phyloP scores from a whole-genome alignment of 2,113 vertebrate genomes.

The Channa argus region DNA sequence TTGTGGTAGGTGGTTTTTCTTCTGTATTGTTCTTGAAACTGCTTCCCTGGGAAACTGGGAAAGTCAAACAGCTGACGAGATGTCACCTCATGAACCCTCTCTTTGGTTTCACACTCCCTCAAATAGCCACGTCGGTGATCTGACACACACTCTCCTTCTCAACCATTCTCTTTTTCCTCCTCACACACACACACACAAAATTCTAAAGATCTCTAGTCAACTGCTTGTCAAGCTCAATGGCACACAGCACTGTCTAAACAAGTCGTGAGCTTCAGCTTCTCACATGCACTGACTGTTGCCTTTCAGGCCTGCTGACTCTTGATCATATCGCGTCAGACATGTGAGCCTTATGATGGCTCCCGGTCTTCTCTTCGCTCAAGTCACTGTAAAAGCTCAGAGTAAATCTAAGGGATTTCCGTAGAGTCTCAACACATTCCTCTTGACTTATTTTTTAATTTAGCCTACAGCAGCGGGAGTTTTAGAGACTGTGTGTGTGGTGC shows the following conservation, averaged over 20 bases:
- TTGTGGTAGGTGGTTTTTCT: slow-evolving; percentile 60
- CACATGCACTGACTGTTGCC: slow-evolving; percentile 42
- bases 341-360: slow-evolving; percentile 33
- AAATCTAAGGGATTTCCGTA: slow-evolving; percentile 49
- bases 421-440: slow-evolving; percentile 51
- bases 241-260: slow-evolving; percentile 66
- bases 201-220: slow-evolving; percentile 62
- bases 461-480: slow-evolving; percentile 39
- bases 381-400: slow-evolving; percentile 23
- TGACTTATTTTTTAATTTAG: slow-evolving; percentile 47
- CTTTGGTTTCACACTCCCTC: slow-evolving; percentile 67
- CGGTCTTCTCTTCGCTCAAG: slow-evolving; percentile 15
- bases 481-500: slow-evolving; percentile 60
- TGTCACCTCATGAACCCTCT: slow-evolving; percentile 76
- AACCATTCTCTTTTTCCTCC: slow-evolving; percentile 45
- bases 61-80: slow-evolving; percentile 82
- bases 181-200: slow-evolving; percentile 11
- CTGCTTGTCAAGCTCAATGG: slow-evolving; percentile 60
- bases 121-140: slow-evolving; percentile 61
- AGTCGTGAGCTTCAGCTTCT: slow-evolving; percentile 44
- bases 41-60: slow-evolving; percentile 79
- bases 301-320: slow-evolving; percentile 54
- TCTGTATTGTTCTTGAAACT: slow-evolving; percentile 71
- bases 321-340: slow-evolving; percentile 58
- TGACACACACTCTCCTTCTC: slow-evolving; percentile 53